Base-by-base conservation (phyloP, 2,797 vertebrate species). In the Pteronotus mesoamericanus region DNA sequence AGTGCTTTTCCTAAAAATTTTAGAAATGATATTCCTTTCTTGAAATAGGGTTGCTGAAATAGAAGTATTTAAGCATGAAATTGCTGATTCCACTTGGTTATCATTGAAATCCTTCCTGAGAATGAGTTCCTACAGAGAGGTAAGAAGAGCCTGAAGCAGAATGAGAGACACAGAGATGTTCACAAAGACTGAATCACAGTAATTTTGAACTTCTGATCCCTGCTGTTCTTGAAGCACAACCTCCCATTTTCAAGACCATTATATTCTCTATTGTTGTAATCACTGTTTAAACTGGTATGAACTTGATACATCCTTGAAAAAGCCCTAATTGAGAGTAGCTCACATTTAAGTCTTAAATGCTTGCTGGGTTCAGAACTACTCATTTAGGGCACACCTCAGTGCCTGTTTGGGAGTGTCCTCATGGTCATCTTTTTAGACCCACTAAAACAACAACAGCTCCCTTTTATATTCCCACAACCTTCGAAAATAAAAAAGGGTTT, bases 271-370 rank as follows among this genome's bases (percentile, higher is more conserved):
- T 19, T 39, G 21, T 12, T 18, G 15, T 64, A 18, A 22, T 19
- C 48, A 22, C 32, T 59, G 5, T 19, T 86, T 57, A 32, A 77
- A 32, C 21, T 86, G 29, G 3, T 11, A 11, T 34, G 26, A 2
- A 11, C 2, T 10, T 9, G 8, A 34, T 29, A 32, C 0, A 14
- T 21, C 9, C 11, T 44, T n/a, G 39, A 71, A 10, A 32, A 0
- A 19, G 0, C 42, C 37, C 18, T 55, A n/a, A 16, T 1, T 15
- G n/a, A 24, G 0, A 14, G 22, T 14, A 32, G 82, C 2, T 53
- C 21, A 34, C 34, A 53, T 6, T 44, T 7, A 14, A 4, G 16
- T 29, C 26, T 71, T 82, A 6, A 8, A 9, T 34, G 19, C 29
- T 57, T 16, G 7, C 19, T 4, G 4, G 1, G 15, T n/a, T 72